Evolutionary conservation across 2,113 vertebrate genomes (phyloP), one percentile per base, ranked within the genome.

Genomic region (Cervus canadensis): DNA sequence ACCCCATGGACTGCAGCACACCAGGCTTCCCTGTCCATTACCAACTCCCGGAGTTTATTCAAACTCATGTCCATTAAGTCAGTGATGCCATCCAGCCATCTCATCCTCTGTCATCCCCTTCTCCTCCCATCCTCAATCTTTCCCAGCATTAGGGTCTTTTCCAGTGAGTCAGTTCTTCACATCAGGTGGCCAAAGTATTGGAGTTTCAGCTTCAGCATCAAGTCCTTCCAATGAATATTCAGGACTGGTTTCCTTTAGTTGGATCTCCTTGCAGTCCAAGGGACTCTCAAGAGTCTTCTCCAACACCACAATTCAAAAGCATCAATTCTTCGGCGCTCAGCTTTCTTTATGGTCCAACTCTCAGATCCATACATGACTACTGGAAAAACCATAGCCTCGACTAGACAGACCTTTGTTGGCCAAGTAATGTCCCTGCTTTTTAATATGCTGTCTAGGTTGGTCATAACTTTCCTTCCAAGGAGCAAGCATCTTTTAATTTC

Each of bases 11-110:
- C 36, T 74, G 67, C 36, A 40, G 21, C 67, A 74, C 5, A 1
- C 67, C 67, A 40, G 36, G 21, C 36, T 25, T 40, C 36, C 67
- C 36, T 6, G n/a, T 40, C 21, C 36, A 23, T 74, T 11, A 74
- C 36, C 36, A 74, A 11, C 67, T 74, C 19, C 67, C 0, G 0
- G 19, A 40, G 36, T 25, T 40, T 25, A 74, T 10, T 40, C n/a
- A 74, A 40, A 74, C 67, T 74, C 67, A 23, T 23, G 19, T 40
- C 10, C 67, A 74, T 40, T 25, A n/a, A 74, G 67, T 74, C 21
- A 1, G 36, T 74, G 67, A 74, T 40, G 67, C 36, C 36, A 74
- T 74, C 36, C 19, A 74, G 25, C n/a, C 19, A 13, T 23, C 19
- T 36, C 67, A 71, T 13, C n/a, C 67, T 71, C 67, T 71, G 5